Percentiles rank a stretch among this genome's conserved stretches.
Evolutionary conservation across 2,797 vertebrate genomes (phyloP).

Genomic region (Lindbergichthys nudifrons): DNA sequence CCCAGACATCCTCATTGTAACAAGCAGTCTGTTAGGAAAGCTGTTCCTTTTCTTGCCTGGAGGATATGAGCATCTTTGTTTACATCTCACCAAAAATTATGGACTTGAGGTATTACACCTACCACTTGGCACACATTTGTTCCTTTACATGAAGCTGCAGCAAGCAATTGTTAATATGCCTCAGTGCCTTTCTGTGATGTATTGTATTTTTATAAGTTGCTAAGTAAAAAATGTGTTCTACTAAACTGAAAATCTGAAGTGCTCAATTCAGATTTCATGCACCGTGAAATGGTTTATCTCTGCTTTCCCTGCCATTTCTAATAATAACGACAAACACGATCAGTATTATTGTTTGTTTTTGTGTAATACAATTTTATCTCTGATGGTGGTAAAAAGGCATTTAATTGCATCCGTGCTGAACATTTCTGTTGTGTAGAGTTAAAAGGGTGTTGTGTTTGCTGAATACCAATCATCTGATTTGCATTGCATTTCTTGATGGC

Average conservation of each 20-base stretch:
- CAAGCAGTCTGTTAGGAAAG: slow-evolving; percentile 31
- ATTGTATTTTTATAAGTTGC: slow-evolving; percentile 12
- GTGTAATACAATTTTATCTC: slow-evolving; percentile 44
- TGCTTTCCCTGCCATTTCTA: slow-evolving; percentile 31
- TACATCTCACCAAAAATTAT: slow-evolving; percentile 55
- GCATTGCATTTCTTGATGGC: slow-evolving; percentile 22
- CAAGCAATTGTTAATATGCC: not conserved
- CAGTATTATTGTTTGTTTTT: slow-evolving; percentile 27
- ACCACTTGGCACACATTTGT: slow-evolving; percentile 24
- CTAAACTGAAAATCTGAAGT: slow-evolving; percentile 28
- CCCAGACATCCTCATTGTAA: slow-evolving; percentile 21
- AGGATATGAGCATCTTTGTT: slow-evolving; percentile 59
- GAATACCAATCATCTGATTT: slow-evolving; percentile 46
- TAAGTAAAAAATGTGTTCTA: slow-evolving; percentile 14
- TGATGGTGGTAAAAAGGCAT: slow-evolving; percentile 18
- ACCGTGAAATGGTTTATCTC: slow-evolving; percentile 36
- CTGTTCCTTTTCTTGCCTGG: slow-evolving; percentile 28
- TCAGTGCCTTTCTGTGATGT: not conserved
- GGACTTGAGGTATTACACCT: slow-evolving; percentile 48
- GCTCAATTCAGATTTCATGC: slow-evolving; percentile 36
- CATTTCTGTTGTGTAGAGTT: slow-evolving; percentile 30
- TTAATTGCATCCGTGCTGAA: slow-evolving; percentile 42
- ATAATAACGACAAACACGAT: slow-evolving; percentile 44
- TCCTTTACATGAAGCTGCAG: slow-evolving; percentile 21
- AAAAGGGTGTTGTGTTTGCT: slow-evolving; percentile 13